Evolutionary conservation across 2,113 vertebrate species (phyloP), one percentile per base, ranked within the genome.

Genomic region (Myotis lucifugus): DNA sequence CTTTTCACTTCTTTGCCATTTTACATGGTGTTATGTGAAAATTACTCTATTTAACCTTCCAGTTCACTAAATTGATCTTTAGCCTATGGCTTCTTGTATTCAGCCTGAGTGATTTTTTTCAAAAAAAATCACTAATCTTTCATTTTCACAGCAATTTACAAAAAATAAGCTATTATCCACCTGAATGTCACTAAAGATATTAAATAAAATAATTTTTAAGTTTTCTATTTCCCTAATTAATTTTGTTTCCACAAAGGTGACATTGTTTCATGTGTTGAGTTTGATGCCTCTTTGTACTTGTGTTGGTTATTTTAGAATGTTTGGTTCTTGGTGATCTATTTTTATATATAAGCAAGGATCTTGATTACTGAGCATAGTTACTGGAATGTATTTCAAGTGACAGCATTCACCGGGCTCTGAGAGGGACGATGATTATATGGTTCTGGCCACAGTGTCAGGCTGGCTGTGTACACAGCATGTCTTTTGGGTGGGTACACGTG

Each of bases 231-330:
- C 7, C 3, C 23, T 46, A 77, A 12, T 83, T 83, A 82, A 67
- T 34, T 86, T 90, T 90, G 66, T 48, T 67, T 67, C 25, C 21
- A 19, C n/a, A 76, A 85, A 61, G 19, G 0, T 73, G 56, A 29
- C 10, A 61, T 29, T 74, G 76, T 76, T 90, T 69, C n/a, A 27
- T 48, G 67, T 81, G 67, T 59, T 74, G n/a, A 85, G 8, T 61
- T 61, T 61, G 59, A 61, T 61, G 59, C 25, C 59, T 61, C 59
- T 81, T 42, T 66, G 70, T 52, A 14, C 21, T 77, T 88, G 34
- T 70, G 61, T 66, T 83, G 48, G 40, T 73, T 95, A 87, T 70
- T 83, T 23, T 61, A 61, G 23, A 81, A 73, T 89, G 25, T 69
- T 79, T 91, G 46, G 37, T 50, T 56, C 46, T 88, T 66, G 37